Conservation (phyloP, 2,888 invertebrate species). For the Teinopalpus imperialis region DNA sequence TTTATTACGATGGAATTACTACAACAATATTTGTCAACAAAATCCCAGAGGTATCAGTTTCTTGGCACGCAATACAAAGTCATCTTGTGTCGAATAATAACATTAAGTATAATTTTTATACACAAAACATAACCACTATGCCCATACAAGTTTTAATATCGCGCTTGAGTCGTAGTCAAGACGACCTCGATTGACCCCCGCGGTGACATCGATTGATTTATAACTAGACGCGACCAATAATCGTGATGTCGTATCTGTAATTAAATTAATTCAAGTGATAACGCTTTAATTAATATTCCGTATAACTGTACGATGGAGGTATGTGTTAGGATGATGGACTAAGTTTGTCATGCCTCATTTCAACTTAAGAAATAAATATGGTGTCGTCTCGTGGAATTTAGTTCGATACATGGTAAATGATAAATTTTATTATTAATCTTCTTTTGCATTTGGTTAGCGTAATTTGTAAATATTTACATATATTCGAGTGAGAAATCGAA, state of each 20-base stretch:
- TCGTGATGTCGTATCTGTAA: constrained; percentile 25
- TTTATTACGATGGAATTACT: neutral
- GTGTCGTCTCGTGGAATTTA: too few species aligned
- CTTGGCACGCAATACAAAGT: constrained; percentile 7
- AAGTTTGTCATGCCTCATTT: constrained; percentile 8
- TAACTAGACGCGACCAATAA: constrained; percentile 17
- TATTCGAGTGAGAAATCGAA: too few species aligned
- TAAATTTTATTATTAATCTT: too few species aligned
- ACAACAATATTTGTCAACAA: constrained; percentile 1
- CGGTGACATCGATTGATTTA: constrained; percentile 26
- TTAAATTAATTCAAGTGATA: constrained; percentile 31
- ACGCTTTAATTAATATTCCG: constrained; percentile 21
- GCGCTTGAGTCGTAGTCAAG: constrained; percentile 4
- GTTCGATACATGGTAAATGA: too few species aligned
- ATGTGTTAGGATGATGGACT: constrained; percentile 11
- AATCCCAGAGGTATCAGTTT: constrained; percentile 3
- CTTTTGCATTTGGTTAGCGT: too few species aligned
- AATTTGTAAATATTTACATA: too few species aligned
- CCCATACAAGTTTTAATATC: constrained; percentile 14
- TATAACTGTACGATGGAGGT: constrained; percentile 18
- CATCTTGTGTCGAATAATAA: constrained; percentile 2
- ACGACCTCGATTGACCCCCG: constrained; percentile 24
- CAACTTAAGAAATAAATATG: constrained; percentile 1
- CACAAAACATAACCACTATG: constrained; percentile 7
- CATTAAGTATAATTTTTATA: constrained; percentile 7